Evolutionary conservation across 1,140 invertebrate species (phyloP).

Genomic region (Chironomus tepperi): DNA sequence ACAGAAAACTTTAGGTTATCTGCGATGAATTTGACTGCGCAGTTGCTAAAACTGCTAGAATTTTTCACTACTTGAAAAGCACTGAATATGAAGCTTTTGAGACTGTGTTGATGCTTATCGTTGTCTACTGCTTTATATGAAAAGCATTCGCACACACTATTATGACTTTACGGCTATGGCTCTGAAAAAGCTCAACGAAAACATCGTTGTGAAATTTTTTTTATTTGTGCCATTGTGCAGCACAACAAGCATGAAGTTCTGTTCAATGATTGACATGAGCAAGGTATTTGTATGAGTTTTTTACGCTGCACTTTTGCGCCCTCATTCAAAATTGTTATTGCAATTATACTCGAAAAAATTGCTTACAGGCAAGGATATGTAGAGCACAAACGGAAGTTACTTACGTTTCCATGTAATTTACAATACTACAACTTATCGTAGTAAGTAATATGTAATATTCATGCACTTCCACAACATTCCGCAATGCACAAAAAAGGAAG

Average conservation of each 20-base stretch:
- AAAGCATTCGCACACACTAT: neutral
- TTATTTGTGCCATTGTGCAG: no score
- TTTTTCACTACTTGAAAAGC: neutral
- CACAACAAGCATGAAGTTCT: neutral
- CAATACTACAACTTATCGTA: neutral
- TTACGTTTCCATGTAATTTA: no score
- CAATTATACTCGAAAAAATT: neutral
- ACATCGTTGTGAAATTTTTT: neutral
- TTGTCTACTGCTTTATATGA: neutral
- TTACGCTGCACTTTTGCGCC: constrained; percentile 11
- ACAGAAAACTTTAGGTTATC: neutral
- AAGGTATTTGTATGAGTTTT: constrained; percentile 7
- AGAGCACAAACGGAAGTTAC: no score
- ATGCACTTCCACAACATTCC: neutral
- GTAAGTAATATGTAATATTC: neutral
- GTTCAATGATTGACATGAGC: constrained; percentile 1
- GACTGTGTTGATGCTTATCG: neutral
- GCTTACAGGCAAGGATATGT: no score
- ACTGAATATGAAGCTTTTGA: neutral
- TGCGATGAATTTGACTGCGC: neutral
- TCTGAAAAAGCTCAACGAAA: constrained; percentile 7
- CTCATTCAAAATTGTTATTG: neutral
- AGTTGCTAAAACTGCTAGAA: neutral
- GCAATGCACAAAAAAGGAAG: neutral
- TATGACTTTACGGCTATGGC: no score